Conservation (phyloP, 2,113 vertebrate species). For the Pongo pygmaeus region DNA sequence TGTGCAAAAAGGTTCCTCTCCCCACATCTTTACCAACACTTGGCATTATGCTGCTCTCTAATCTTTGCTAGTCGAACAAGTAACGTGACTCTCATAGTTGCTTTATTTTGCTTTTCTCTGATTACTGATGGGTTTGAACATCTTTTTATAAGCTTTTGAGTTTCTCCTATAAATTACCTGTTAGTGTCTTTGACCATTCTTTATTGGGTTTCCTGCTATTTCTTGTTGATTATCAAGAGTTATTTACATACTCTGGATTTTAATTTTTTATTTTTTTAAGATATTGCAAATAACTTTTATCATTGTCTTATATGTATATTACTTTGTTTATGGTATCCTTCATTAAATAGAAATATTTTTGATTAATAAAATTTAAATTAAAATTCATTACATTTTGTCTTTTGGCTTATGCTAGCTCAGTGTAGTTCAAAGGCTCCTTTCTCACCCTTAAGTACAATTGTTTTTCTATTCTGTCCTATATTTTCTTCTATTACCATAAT, state of each 20-base stretch:
- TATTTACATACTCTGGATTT: not conserved
- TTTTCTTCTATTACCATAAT: not conserved
- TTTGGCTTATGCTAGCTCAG: not conserved
- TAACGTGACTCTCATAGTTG: not conserved
- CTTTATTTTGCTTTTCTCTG: not conserved
- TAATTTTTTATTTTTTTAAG: not conserved
- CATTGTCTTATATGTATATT: not conserved
- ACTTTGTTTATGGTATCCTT: not conserved
- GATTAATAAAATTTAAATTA: not conserved
- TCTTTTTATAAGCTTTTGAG: not conserved
- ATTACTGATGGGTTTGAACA: not conserved
- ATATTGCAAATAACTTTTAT: not conserved
- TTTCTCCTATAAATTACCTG: not conserved
- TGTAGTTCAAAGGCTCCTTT: not conserved
- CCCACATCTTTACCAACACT: not conserved
- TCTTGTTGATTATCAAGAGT: not conserved
- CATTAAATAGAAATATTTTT: not conserved
- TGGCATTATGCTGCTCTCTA: not conserved
- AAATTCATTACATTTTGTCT: not conserved
- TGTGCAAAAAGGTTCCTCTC: not conserved
- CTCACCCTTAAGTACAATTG: not conserved
- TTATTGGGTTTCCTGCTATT: not conserved
- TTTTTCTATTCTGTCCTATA: not conserved
- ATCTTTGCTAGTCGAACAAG: not conserved
- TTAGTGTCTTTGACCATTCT: not conserved